Evolutionary conservation across 2,888 invertebrate genomes (phyloP).

Genomic region (Clunio marinus): DNA sequence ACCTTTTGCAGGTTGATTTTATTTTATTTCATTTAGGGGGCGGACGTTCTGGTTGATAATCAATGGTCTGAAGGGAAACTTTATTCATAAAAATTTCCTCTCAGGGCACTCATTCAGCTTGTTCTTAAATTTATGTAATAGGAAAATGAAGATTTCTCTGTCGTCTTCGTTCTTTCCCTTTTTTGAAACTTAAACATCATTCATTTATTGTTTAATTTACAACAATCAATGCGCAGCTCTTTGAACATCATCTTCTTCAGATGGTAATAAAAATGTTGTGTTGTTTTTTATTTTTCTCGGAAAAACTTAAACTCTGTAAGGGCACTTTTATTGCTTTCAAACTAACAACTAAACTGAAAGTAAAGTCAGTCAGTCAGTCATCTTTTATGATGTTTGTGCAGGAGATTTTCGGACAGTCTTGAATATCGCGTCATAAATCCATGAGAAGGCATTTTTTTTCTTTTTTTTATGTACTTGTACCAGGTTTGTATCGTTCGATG

Average conservation of each 20-base stretch:
- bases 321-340: conserved; percentile 19
- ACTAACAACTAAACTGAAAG: background rate
- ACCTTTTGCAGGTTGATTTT: background rate
- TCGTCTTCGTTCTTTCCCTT: too few relatives aligned
- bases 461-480: conserved; percentile 6
- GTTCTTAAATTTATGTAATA: background rate
- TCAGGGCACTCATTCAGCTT: background rate
- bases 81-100: conserved; percentile 13
- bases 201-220: conserved; percentile 24
- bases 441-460: background rate
- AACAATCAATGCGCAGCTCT: conserved; percentile 1
- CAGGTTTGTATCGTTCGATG: too few relatives aligned
- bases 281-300: conserved; percentile 4
- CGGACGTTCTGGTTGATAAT: background rate
- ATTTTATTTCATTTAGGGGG: too few relatives aligned
- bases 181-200: background rate
- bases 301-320: background rate
- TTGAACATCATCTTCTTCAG: background rate
- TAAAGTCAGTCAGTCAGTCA: background rate
- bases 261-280: conserved; percentile 3
- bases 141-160: conserved; percentile 11
- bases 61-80: background rate
- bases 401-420: conserved; percentile 8
- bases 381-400: conserved; percentile 12
- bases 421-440: conserved; percentile 3